Evolutionary conservation across 2,888 invertebrate genomes (phyloP).

Genomic region (Allophyes oxyacanthae): DNA sequence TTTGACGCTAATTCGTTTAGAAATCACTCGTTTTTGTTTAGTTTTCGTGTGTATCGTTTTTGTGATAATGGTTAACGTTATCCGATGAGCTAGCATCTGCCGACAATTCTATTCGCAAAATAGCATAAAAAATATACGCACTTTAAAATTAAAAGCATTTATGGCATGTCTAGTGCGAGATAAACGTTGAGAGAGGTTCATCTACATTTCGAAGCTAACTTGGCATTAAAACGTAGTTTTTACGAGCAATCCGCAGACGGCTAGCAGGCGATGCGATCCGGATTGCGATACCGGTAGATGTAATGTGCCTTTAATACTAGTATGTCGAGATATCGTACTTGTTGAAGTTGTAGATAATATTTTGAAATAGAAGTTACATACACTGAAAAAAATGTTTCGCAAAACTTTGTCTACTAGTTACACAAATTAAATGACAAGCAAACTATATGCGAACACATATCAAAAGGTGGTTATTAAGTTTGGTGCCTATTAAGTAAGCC

Average conservation of each 20-base stretch:
- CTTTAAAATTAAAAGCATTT: constrained; percentile 9
- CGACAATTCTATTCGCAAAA: too few relatives aligned
- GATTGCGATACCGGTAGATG: constrained; percentile 22
- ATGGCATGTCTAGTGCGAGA: constrained; percentile 13
- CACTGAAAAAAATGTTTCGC: too few relatives aligned
- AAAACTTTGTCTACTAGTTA: too few relatives aligned
- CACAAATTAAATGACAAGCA: too few relatives aligned
- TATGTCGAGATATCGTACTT: constrained; percentile 10
- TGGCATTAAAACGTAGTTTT: constrained; percentile 48
- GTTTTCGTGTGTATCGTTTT: constrained; percentile 5
- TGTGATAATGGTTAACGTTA: background rate
- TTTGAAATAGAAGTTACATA: constrained; percentile 2
- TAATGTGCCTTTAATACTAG: constrained; percentile 32
- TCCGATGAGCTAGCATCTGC: too few relatives aligned
- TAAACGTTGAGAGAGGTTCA: constrained; percentile 36
- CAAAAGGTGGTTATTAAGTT: too few relatives aligned
- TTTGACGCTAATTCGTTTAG: constrained; percentile 75
- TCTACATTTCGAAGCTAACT: constrained; percentile 35
- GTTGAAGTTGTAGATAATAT: constrained; percentile 1
- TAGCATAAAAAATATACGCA: background rate
- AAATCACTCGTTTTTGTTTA: constrained; percentile 60
- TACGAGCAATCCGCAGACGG: constrained; percentile 42
- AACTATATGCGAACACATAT: too few relatives aligned
- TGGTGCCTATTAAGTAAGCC: too few relatives aligned
- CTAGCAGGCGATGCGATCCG: constrained; percentile 27